phyloP scores from a whole-genome alignment of 2,888 invertebrate species.

The Carpatolechia fugitivella region DNA sequence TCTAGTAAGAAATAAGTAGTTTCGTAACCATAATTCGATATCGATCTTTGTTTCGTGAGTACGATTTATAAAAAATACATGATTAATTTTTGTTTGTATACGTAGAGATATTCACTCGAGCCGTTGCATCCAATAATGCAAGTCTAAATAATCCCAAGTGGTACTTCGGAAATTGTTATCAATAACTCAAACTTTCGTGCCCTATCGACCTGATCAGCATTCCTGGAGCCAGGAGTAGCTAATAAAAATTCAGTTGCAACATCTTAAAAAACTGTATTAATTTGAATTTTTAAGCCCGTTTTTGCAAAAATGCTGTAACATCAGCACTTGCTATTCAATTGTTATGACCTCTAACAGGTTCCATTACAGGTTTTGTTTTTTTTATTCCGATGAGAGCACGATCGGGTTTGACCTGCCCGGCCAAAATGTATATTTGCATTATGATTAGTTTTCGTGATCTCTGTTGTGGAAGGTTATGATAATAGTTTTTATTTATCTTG shows the following conservation, averaged over 20 bases:
- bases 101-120: too few relatives aligned
- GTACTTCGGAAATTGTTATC: too few relatives aligned
- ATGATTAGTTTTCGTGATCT: constrained; percentile 34
- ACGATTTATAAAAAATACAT: too few relatives aligned
- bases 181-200: neutral
- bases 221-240: neutral
- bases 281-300: constrained; percentile 37
- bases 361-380: constrained; percentile 53
- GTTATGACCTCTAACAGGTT: constrained; percentile 50
- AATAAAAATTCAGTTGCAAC: constrained; percentile 1
- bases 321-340: constrained; percentile 56
- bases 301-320: constrained; percentile 35
- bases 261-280: neutral
- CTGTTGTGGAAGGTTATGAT: neutral
- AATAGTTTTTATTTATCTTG: too few relatives aligned
- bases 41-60: too few relatives aligned
- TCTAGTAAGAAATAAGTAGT: too few relatives aligned
- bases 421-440: constrained; percentile 52
- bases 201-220: neutral
- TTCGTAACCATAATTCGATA: constrained; percentile 1
- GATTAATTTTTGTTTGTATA: too few relatives aligned
- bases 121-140: too few relatives aligned
- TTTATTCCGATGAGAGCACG: constrained; percentile 65
- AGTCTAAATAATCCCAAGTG: too few relatives aligned
- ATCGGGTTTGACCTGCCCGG: constrained; percentile 51